These are phyloP conservation scores for Ciconia nigra DNA, from an alignment of 2,797 vertebrate genomes.

Conservation along the genomic window DNA sequence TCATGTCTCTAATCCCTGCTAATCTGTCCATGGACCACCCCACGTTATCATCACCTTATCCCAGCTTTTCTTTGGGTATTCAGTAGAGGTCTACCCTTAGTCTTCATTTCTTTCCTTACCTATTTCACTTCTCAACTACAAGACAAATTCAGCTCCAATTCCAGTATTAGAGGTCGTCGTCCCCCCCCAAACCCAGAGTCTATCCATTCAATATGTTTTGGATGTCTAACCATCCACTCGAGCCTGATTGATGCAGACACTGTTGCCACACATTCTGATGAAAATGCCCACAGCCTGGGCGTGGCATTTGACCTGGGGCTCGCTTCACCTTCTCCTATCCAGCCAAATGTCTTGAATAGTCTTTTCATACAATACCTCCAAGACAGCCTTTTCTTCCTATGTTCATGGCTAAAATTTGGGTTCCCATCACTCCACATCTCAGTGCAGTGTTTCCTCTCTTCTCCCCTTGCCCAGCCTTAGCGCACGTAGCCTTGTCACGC, in stretches of 20 bases:
- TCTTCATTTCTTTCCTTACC: background rate
- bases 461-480: background rate
- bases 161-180: background rate
- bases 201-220: background rate
- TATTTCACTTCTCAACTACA: background rate
- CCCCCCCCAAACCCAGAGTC: background rate
- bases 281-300: fast-evolving
- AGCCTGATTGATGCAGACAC: background rate
- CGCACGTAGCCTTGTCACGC: fast-evolving
- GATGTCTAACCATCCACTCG: background rate
- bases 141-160: background rate
- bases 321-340: background rate
- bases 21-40: background rate
- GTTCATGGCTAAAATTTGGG: background rate
- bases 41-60: background rate
- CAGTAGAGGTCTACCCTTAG: background rate
- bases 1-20: background rate
- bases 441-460: background rate
- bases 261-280: fast-evolving
- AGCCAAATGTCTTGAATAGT: background rate
- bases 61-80: background rate
- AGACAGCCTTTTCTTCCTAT: background rate
- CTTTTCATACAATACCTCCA: background rate
- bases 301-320: background rate
- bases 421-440: background rate